Evolutionary conservation across 2,888 invertebrate species (phyloP).

Genomic region (Beris chalybata): DNA sequence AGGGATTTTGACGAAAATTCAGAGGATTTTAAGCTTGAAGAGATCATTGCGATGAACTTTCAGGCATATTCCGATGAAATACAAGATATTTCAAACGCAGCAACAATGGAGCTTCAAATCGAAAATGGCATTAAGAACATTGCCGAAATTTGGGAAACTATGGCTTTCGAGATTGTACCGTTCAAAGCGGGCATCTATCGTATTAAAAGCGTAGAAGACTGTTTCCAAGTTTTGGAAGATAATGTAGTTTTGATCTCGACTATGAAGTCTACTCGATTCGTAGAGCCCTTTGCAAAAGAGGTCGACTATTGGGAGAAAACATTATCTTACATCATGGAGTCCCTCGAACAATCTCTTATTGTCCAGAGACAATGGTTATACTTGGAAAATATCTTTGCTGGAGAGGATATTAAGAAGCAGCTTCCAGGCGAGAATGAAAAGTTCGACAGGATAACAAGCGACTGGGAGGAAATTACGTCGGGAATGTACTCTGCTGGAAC

Average conservation of each 20-base stretch:
- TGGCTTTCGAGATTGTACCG: constrained; percentile 71
- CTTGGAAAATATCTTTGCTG: constrained; percentile 84
- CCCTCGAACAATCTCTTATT: constrained; percentile 74
- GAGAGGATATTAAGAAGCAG: constrained; percentile 85
- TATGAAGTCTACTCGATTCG: constrained; percentile 86
- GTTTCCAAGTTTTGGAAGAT: constrained; percentile 76
- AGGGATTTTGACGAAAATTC: constrained; percentile 79
- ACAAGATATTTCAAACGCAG: constrained; percentile 81
- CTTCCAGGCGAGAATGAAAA: constrained; percentile 74
- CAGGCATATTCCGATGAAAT: constrained; percentile 82
- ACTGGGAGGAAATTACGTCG: constrained; percentile 70
- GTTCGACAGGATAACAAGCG: constrained; percentile 71
- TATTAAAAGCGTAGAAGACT: constrained; percentile 77
- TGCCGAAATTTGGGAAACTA: constrained; percentile 69
- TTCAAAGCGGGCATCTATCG: constrained; percentile 71
- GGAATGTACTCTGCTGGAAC: constrained; percentile 55
- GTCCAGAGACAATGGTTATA: constrained; percentile 87
- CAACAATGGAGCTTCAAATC: constrained; percentile 85
- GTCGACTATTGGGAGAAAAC: constrained; percentile 87
- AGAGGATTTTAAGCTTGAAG: constrained; percentile 76
- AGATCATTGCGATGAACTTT: constrained; percentile 78
- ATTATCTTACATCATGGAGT: constrained; percentile 78
- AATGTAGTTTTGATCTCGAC: constrained; percentile 80
- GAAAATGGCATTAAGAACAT: constrained; percentile 78
- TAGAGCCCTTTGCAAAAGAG: constrained; percentile 80